phyloP scores from a whole-genome alignment of 2,113 vertebrate genomes.

The Picathartes gymnocephalus region DNA sequence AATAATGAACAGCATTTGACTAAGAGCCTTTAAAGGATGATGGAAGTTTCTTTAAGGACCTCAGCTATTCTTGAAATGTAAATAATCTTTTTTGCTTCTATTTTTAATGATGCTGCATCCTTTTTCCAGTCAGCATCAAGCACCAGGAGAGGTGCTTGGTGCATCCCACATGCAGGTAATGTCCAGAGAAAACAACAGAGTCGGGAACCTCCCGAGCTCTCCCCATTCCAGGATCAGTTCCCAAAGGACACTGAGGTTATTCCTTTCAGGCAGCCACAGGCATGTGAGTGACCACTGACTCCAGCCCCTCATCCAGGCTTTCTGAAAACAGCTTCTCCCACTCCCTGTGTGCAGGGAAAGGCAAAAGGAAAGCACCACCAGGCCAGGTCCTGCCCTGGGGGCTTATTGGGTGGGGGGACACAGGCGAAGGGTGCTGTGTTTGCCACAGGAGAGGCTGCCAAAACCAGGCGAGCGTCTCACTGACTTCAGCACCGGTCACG shows the following conservation, averaged over 20 bases:
- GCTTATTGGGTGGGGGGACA: rapidly evolving
- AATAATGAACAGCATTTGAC: slow-evolving; percentile 71
- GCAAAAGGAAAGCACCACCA: neutral
- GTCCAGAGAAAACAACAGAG: neutral
- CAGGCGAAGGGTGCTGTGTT: rapidly evolving
- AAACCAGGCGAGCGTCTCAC: rapidly evolving
- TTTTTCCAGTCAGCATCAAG: neutral
- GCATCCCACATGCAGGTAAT: neutral
- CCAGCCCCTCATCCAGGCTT: neutral
- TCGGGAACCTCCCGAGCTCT: rapidly evolving
- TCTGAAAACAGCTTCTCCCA: neutral
- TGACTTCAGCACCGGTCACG: rapidly evolving
- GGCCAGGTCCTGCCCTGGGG: neutral
- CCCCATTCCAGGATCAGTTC: neutral
- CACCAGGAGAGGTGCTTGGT: neutral
- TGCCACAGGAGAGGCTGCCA: rapidly evolving
- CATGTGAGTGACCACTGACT: neutral
- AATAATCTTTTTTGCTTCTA: slow-evolving; percentile 67
- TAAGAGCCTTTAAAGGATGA: slow-evolving; percentile 49
- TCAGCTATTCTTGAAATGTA: slow-evolving; percentile 68
- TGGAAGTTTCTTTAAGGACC: slow-evolving; percentile 53
- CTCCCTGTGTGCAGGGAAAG: neutral
- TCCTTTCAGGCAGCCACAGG: neutral
- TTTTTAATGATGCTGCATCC: slow-evolving; percentile 59
- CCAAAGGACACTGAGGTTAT: neutral